A percentile compares a stretch with the other conserved stretches of the same genome.
Conservation (phyloP, 2,113 vertebrate genomes). For the Epinephelus moara region DNA sequence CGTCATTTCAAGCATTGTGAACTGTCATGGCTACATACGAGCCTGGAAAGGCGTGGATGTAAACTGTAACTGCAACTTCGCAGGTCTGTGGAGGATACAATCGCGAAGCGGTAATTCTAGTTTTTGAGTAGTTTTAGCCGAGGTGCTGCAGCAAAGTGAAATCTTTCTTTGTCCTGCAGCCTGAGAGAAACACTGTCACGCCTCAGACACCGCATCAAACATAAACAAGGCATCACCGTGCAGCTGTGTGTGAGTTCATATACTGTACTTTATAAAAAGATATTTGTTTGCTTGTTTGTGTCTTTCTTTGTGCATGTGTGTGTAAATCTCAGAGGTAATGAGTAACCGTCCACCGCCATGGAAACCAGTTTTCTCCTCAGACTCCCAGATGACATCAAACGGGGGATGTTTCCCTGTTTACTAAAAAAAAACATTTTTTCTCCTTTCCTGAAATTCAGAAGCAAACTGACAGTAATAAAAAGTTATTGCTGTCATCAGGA, state of each 20-base stretch:
- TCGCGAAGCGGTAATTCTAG: no score
- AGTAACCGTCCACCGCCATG: constrained; percentile 12
- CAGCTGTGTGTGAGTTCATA: not conserved
- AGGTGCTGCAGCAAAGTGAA: not conserved
- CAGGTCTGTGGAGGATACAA: no score
- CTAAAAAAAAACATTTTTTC: not conserved
- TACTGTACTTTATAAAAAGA: no score
- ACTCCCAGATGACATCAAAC: constrained; percentile 36
- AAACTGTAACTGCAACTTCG: no score
- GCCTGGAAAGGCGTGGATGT: no score
- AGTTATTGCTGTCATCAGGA: constrained; percentile 31
- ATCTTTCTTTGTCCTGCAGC: not conserved
- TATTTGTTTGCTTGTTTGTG: not conserved
- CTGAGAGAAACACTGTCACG: not conserved
- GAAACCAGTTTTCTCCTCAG: constrained; percentile 16
- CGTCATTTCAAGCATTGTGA: no score
- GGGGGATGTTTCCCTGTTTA: constrained; percentile 19
- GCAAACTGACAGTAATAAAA: constrained; percentile 23
- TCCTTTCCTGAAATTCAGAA: not conserved
- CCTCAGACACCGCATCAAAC: not conserved
- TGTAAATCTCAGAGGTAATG: constrained; percentile 23
- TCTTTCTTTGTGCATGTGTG: not conserved
- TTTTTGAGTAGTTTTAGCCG: not conserved
- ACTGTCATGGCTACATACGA: no score
- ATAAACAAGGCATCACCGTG: not conserved